These are phyloP conservation scores for Fratercula arctica DNA, from an alignment of 2,797 vertebrate species.

Conservation along the genomic window DNA sequence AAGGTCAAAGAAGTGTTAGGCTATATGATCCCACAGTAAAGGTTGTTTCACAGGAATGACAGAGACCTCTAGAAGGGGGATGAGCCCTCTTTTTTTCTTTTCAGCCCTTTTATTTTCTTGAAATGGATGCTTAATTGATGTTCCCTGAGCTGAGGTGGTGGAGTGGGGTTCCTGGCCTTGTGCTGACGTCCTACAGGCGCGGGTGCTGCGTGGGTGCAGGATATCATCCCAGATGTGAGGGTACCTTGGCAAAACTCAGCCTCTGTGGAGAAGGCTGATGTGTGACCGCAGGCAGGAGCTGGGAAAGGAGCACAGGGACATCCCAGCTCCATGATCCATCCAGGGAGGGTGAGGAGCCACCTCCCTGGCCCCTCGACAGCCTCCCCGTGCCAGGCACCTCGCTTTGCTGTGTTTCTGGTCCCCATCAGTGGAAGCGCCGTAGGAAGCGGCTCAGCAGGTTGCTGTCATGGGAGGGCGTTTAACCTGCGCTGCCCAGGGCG, in stretches of 20 bases:
- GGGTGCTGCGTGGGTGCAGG: not conserved
- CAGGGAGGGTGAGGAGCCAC: not conserved
- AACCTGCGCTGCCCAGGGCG: rapidly evolving
- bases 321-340: rapidly evolving
- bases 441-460: not conserved
- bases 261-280: not conserved
- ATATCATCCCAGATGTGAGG: too few species aligned
- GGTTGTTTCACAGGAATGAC: not conserved
- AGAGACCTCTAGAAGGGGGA: not conserved
- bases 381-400: not conserved
- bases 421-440: not conserved
- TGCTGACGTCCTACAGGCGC: not conserved
- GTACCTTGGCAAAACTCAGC: not conserved
- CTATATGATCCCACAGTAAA: not conserved
- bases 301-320: not conserved
- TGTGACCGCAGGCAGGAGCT: not conserved
- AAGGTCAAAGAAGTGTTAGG: not conserved
- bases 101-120: not conserved
- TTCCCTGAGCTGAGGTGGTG: not conserved
- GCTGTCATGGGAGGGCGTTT: not conserved
- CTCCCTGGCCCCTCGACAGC: not conserved
- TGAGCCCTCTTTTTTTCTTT: not conserved
- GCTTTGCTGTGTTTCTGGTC: rapidly evolving
- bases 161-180: not conserved
- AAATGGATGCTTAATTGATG: not conserved